Percentiles rank a stretch among this genome's conserved stretches.
phyloP scores from a whole-genome alignment of 2,888 invertebrate genomes.

The Oscheius sp. region DNA sequence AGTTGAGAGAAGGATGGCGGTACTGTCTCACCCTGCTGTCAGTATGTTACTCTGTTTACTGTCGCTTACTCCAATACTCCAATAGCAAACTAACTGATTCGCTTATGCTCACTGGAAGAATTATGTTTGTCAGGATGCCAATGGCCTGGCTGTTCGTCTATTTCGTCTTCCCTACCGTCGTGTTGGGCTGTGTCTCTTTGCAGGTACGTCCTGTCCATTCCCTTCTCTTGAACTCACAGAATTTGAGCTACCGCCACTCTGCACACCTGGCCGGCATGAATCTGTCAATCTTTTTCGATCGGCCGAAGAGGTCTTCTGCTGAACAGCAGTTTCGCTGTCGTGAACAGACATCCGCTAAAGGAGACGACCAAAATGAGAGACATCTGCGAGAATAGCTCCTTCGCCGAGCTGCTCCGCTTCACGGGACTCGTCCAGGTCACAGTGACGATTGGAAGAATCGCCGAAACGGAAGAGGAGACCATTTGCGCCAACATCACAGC shows the following conservation, averaged over 20 bases:
- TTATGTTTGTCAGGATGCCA: no score
- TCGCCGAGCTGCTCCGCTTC: not conserved
- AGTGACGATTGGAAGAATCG: conserved; percentile 3
- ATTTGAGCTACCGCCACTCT: conserved; percentile 15
- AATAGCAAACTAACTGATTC: no score
- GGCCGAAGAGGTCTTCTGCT: conserved; percentile 3
- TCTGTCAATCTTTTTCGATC: conserved; percentile 18
- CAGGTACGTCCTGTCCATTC: not conserved
- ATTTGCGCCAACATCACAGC: conserved; percentile 4
- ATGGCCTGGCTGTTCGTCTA: not conserved
- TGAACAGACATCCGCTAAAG: not conserved
- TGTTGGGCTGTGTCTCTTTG: conserved; percentile 1
- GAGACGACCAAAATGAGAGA: conserved; percentile 5
- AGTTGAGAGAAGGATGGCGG: not conserved
- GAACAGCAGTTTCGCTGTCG: not conserved
- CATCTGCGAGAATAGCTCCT: not conserved
- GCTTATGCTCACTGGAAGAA: no score
- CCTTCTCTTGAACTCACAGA: not conserved
- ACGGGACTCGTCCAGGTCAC: conserved; percentile 19
- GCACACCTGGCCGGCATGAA: conserved; percentile 11
- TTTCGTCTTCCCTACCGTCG: not conserved
- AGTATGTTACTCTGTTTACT: no score
- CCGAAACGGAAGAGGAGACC: not conserved
- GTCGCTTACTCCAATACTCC: no score
- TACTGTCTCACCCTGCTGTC: not conserved